Evolutionary conservation across 2,797 vertebrate species (phyloP).

Genomic region (Manis pentadactyla): DNA sequence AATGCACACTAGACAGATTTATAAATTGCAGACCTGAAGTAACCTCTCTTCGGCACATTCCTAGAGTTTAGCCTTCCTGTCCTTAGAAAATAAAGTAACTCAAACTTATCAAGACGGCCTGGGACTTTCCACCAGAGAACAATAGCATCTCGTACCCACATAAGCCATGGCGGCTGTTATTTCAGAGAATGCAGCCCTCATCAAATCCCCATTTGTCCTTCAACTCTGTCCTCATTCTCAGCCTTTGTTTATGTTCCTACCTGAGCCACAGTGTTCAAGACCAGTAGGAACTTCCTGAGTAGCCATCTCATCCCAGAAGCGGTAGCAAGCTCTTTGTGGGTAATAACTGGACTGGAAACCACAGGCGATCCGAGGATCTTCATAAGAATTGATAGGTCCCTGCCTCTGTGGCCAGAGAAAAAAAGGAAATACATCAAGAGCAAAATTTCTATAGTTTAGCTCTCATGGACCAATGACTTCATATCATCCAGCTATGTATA

Average conservation of each 20-base stretch:
- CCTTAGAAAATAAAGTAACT: background rate
- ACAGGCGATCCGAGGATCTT: slow-evolving; percentile 89
- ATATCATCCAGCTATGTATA: background rate
- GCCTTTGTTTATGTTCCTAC: slow-evolving; percentile 87
- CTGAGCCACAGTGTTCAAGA: slow-evolving; percentile 90
- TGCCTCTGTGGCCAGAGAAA: slow-evolving; percentile 88
- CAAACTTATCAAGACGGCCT: background rate
- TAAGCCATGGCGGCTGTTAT: background rate
- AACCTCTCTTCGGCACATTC: background rate
- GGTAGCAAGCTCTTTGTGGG: slow-evolving; percentile 89
- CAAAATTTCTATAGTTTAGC: background rate
- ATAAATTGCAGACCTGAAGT: slow-evolving; percentile 10
- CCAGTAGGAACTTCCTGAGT: slow-evolving; percentile 97
- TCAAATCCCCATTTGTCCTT: background rate
- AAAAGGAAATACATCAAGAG: background rate
- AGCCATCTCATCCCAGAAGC: slow-evolving; percentile 90
- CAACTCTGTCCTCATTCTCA: background rate
- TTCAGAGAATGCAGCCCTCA: background rate
- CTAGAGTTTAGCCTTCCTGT: slow-evolving; percentile 42
- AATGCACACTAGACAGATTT: background rate
- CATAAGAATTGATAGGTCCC: slow-evolving; percentile 85
- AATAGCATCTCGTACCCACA: background rate
- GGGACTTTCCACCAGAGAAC: slow-evolving; percentile 31
- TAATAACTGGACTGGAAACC: slow-evolving; percentile 90
- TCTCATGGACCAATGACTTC: background rate